A percentile compares a stretch with the other conserved stretches of the same genome.
phyloP scores from a whole-genome alignment of 2,888 invertebrate species.

The Campoletis raptor region DNA sequence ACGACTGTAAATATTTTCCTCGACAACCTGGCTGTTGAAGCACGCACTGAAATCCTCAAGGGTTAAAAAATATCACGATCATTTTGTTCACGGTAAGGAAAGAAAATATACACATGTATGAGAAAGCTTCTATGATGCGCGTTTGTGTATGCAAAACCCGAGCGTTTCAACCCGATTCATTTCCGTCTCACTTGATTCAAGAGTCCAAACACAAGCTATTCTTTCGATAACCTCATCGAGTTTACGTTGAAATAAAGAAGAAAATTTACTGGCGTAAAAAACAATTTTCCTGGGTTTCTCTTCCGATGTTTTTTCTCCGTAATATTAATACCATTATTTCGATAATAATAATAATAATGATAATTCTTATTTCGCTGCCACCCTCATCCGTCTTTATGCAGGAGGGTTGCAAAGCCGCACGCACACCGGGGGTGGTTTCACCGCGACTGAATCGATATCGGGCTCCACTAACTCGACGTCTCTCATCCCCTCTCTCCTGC shows the following conservation, averaged over 20 bases:
- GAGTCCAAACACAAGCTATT: constrained; percentile 6
- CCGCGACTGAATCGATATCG: constrained; percentile 82
- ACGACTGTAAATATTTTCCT: constrained; percentile 1
- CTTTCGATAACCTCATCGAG: constrained; percentile 1
- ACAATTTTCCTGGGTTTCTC: not conserved
- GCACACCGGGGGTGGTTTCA: constrained; percentile 80
- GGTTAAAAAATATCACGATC: constrained; percentile 44
- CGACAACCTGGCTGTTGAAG: constrained; percentile 21
- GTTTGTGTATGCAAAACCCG: constrained; percentile 43
- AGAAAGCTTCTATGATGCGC: constrained; percentile 28
- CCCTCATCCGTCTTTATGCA: constrained; percentile 20
- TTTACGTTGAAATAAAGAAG: constrained; percentile 1
- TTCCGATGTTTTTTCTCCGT: not conserved
- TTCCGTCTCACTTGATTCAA: constrained; percentile 49
- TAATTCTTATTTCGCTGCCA: constrained; percentile 24
- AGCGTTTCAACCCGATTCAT: constrained; percentile 39
- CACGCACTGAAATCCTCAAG: constrained; percentile 49
- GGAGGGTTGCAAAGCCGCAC: constrained; percentile 69
- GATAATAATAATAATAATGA: constrained; percentile 14
- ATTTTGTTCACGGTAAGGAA: not conserved
- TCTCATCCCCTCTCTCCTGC: constrained; percentile 39
- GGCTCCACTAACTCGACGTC: constrained; percentile 49
- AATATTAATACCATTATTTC: constrained; percentile 24
- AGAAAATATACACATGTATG: not conserved
- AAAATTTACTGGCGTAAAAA: constrained; percentile 17